Evolutionary conservation across 2,113 vertebrate genomes (phyloP), one percentile per base, ranked within the genome.

Genomic region (Haliaeetus leucogaster): DNA sequence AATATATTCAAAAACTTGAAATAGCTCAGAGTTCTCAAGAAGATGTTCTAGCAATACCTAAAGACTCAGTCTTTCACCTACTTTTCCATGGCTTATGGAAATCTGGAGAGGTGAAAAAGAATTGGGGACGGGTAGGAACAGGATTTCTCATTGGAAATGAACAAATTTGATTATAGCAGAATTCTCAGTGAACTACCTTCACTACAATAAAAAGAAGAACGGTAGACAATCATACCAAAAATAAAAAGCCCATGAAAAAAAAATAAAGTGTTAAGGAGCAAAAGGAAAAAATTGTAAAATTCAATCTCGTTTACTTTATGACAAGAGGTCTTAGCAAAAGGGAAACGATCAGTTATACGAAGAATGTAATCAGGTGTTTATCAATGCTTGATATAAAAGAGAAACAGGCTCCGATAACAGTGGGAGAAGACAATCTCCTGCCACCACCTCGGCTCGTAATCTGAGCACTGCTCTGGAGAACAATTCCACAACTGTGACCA

Each of bases 61-160:
- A 74, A 23, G 6, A 65, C 7, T 30, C 34, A 53, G 21, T 10
- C 16, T 43, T 61, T 13, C 6, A 48, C 4, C 0, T 11, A 32
- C 3, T 79, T 70, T 85, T 48, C 30, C 10, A 40, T 4, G 26
- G 9, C 6, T 38, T 29, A 12, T 2, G 7, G 19, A 63, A 80
- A 71, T 76, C 3, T 5, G 8, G 17, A 34, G 20, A 50, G 10
- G 9, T 40, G 9, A 52, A 52, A 73, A 76, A 52, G 5, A 71
- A 36, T 1, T 40, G 3, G 5, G 6, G 7, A 9, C 0, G 2
- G 13, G 13, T 13, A 61, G 16, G 16, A 62, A 38, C 0, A 2
- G 3, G 10, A 53, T 32, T 58, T 62, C 34, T 29, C 5, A 7
- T 11, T 22, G 30, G 21, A 71, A 76, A 58, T 3, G 26, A 73